These are phyloP conservation scores for Periplaneta americana DNA, from an alignment of 1,140 invertebrate genomes.

Conservation along the genomic window DNA sequence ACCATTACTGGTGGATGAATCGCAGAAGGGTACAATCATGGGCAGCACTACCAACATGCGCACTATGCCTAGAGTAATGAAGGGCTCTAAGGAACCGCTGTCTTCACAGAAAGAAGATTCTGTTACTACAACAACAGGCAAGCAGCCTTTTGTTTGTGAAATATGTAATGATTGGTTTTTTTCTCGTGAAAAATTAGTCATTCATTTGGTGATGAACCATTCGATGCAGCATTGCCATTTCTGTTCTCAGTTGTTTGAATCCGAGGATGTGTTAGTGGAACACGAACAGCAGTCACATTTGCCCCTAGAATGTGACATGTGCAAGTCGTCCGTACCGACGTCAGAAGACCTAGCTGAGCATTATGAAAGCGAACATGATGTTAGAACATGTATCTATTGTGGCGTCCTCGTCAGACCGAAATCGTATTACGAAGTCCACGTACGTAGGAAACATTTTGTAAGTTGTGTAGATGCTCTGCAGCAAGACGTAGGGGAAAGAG, in stretches of 20 bases:
- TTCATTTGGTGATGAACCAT: constrained; percentile 23
- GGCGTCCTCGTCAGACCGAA: constrained; percentile 18
- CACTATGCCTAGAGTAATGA: not conserved
- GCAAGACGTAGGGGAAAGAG: constrained; percentile 11
- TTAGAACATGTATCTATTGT: constrained; percentile 19
- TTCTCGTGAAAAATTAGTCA: constrained; percentile 20
- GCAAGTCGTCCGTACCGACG: constrained; percentile 10
- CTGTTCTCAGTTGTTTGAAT: constrained; percentile 19
- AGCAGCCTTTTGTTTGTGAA: constrained; percentile 17
- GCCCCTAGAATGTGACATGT: constrained; percentile 18
- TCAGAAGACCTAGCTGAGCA: constrained; percentile 12
- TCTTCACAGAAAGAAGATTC: constrained; percentile 3
- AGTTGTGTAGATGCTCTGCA: constrained; percentile 8
- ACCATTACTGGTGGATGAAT: not conserved
- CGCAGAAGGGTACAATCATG: constrained; percentile 8
- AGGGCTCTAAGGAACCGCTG: not conserved
- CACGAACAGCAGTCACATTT: constrained; percentile 16
- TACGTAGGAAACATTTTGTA: constrained; percentile 20
- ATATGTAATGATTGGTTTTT: constrained; percentile 21
- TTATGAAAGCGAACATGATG: constrained; percentile 16
- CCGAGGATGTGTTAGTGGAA: constrained; percentile 10
- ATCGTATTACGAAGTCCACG: constrained; percentile 20
- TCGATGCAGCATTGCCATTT: constrained; percentile 16
- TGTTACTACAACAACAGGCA: not conserved
- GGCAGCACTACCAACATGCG: not conserved